phyloP scores from a whole-genome alignment of 2,797 vertebrate genomes.

The Myoxocephalus aenaeus region DNA sequence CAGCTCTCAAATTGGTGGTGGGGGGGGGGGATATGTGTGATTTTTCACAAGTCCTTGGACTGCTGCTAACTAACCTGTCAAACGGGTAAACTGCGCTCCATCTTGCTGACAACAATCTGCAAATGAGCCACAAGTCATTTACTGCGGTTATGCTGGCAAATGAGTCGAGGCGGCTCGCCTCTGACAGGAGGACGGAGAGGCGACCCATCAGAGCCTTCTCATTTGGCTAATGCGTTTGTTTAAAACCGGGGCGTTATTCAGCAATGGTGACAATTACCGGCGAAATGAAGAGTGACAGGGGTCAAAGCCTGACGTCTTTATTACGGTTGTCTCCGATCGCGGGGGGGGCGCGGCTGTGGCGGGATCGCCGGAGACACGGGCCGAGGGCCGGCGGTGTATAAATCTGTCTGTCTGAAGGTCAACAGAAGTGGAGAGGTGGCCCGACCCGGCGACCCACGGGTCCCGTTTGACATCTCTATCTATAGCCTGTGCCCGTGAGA shows the following conservation, averaged over 20 bases:
- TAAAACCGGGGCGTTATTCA: slow-evolving; percentile 50
- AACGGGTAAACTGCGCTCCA: slow-evolving; percentile 76
- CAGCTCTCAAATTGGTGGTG: slow-evolving; percentile 75
- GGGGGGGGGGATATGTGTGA: slow-evolving; percentile 78
- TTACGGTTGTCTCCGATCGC: slow-evolving; percentile 65
- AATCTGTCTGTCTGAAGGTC: slow-evolving; percentile 86
- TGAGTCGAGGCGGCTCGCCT: slow-evolving; percentile 57
- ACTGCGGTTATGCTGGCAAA: slow-evolving; percentile 77
- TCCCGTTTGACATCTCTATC: slow-evolving; percentile 83
- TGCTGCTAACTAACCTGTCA: slow-evolving; percentile 88
- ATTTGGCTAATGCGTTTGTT: slow-evolving; percentile 72
- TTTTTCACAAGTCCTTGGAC: slow-evolving; percentile 84
- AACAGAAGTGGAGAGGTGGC: slow-evolving; percentile 83
- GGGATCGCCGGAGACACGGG: slow-evolving; percentile 24
- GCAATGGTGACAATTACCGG: slow-evolving; percentile 72
- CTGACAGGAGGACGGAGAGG: slow-evolving; percentile 64
- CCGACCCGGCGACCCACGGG: slow-evolving; percentile 76
- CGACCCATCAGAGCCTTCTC: slow-evolving; percentile 63
- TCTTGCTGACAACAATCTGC: slow-evolving; percentile 82
- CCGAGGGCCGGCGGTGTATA: slow-evolving; percentile 77
- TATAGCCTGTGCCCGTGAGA: slow-evolving; percentile 72
- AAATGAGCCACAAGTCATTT: slow-evolving; percentile 83
- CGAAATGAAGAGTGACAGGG: slow-evolving; percentile 73
- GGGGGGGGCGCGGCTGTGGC: slow-evolving; percentile 50
- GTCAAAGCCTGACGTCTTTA: slow-evolving; percentile 73